Percentiles rank a stretch among this genome's conserved stretches.
Evolutionary conservation across 2,797 vertebrate species (phyloP).

Genomic region (Octomys mimax): DNA sequence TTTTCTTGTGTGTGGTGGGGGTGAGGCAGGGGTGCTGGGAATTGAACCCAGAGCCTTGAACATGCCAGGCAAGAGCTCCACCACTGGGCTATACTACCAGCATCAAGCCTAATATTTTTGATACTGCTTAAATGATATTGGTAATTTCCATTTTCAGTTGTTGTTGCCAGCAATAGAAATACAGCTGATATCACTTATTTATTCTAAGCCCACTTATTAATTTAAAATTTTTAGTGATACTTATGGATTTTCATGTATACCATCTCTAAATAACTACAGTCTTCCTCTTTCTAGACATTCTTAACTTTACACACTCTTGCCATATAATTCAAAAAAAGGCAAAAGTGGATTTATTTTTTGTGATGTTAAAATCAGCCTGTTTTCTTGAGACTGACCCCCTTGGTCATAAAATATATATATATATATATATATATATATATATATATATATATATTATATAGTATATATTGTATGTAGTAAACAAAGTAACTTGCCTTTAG

Average conservation of each 20-base stretch:
- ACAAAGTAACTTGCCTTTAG: neutral
- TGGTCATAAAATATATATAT: neutral
- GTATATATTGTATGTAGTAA: neutral
- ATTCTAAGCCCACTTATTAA: neutral
- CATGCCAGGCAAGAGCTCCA: neutral
- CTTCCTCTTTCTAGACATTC: neutral
- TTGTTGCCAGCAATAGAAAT: neutral
- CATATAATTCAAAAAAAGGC: neutral
- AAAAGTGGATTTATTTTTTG: neutral
- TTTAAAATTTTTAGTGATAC: neutral
- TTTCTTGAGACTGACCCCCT: neutral
- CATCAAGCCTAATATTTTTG: neutral
- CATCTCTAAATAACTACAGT: neutral
- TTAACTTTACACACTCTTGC: neutral
- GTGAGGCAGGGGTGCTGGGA: neutral
- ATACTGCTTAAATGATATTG: neutral
- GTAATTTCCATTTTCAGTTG: neutral
- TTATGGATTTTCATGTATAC: neutral
- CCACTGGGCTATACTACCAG: neutral
- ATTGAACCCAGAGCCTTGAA: neutral
- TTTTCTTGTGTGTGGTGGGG: neutral
- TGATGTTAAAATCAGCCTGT: neutral
- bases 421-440: no score
- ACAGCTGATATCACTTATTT: neutral
- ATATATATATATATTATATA: no score